A percentile compares a stretch with the other conserved stretches of the same genome.
Evolutionary conservation across 2,113 vertebrate species (phyloP).

Genomic region (Gulo gulo): DNA sequence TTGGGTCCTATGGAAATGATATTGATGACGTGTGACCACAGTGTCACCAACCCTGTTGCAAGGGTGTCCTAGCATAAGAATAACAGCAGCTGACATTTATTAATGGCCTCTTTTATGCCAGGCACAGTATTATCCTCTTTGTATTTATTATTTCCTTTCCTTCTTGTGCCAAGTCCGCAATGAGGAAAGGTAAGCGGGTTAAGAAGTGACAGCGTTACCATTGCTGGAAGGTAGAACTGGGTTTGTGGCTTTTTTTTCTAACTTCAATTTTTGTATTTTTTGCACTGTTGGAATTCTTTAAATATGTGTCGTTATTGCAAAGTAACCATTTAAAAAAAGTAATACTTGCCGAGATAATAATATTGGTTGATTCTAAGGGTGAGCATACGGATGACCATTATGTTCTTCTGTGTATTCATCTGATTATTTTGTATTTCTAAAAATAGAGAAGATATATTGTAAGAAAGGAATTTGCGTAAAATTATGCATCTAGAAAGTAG

Average conservation of each 20-base stretch:
- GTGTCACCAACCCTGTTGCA: neutral
- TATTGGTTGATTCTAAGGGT: neutral
- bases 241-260: neutral
- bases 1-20: neutral
- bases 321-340: neutral
- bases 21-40: neutral
- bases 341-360: neutral
- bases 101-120: neutral
- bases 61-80: neutral
- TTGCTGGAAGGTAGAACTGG: neutral
- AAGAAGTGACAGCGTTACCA: neutral
- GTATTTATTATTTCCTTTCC: neutral
- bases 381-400: neutral
- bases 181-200: neutral
- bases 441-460: neutral
- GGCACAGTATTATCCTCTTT: neutral
- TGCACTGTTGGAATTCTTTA: neutral
- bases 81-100: neutral
- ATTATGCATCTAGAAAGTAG: neutral
- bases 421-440: neutral
- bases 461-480: neutral
- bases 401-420: conserved; percentile 1
- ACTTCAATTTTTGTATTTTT: neutral
- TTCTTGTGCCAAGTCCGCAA: neutral
- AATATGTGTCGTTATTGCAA: neutral